These are phyloP conservation scores for Camponotus vicinus DNA, from an alignment of 1,140 invertebrate species.

Conservation along the genomic window DNA sequence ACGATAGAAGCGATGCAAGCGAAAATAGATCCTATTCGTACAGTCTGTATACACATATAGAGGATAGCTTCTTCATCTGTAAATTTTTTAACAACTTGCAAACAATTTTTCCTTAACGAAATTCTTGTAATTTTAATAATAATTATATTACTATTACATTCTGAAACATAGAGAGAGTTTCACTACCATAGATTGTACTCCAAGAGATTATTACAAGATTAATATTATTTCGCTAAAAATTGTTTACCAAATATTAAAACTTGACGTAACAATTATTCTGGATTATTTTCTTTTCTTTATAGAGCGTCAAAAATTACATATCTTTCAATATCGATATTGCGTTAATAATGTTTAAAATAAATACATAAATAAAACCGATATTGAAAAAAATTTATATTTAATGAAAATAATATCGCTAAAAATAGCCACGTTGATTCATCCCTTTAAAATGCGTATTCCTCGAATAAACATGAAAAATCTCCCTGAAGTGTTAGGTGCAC, in stretches of 20 bases:
- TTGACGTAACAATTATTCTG: background rate
- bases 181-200: background rate
- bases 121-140: background rate
- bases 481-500: constrained; percentile 63
- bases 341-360: background rate
- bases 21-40: constrained; percentile 24
- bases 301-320: background rate
- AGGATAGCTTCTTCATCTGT: background rate
- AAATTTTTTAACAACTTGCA: background rate
- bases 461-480: constrained; percentile 51
- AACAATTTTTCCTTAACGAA: background rate
- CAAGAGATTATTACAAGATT: background rate
- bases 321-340: background rate
- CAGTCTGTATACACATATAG: background rate
- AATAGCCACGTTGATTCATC: background rate
- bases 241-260: background rate
- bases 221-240: background rate
- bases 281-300: background rate
- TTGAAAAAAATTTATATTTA: constrained; percentile 2
- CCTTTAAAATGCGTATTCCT: background rate
- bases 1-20: constrained; percentile 42
- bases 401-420: background rate
- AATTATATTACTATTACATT: background rate
- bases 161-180: background rate
- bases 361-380: background rate